Evolutionary conservation across 2,797 vertebrate genomes (phyloP).

Genomic region (Propithecus perrieri): DNA sequence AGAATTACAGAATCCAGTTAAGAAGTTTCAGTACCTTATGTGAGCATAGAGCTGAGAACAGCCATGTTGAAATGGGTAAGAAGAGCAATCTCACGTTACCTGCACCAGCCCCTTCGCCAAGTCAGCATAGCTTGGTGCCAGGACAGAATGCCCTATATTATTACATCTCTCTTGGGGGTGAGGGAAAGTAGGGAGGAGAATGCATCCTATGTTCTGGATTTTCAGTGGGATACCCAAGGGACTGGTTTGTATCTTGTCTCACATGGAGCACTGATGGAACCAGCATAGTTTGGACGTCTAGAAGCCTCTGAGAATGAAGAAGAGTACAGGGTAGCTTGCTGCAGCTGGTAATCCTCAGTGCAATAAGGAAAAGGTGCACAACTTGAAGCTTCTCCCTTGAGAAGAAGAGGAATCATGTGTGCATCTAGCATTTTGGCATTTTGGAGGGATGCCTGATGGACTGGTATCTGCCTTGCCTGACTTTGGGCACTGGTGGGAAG

Average conservation of each 20-base stretch:
- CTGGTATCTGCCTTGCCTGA: background rate
- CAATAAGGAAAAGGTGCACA: background rate
- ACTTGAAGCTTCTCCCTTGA: too few relatives aligned
- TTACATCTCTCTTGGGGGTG: background rate
- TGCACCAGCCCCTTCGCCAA: too few relatives aligned
- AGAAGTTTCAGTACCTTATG: background rate
- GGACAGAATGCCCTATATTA: background rate
- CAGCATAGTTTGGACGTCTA: background rate
- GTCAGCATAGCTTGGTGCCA: background rate
- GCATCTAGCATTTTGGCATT: background rate
- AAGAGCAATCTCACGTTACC: background rate
- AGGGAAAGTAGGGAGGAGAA: too few relatives aligned
- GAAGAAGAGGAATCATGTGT: background rate
- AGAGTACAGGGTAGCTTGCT: too few relatives aligned
- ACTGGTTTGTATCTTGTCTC: background rate
- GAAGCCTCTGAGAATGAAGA: background rate
- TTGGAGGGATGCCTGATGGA: background rate
- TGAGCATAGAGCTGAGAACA: background rate
- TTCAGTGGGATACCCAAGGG: background rate
- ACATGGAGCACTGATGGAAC: background rate
- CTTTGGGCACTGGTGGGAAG: background rate
- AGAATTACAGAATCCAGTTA: background rate
- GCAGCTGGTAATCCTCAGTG: background rate
- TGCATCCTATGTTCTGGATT: background rate
- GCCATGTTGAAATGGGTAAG: background rate